A percentile compares a stretch with the other conserved stretches of the same genome.
phyloP scores from a whole-genome alignment of 1,140 invertebrate species.

The Tetranychus cinnabarinus region DNA sequence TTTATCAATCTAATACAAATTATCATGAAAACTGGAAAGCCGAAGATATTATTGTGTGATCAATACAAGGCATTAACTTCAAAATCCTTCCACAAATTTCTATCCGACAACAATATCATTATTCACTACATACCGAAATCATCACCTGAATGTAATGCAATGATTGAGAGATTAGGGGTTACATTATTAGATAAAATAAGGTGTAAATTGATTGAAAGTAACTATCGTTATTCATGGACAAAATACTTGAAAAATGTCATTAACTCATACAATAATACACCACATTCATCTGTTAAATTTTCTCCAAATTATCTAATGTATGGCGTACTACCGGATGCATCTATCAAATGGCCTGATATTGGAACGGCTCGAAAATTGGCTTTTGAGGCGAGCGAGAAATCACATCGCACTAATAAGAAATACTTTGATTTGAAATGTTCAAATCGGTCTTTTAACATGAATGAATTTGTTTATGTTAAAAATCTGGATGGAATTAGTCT shows the following conservation, averaged over 20 bases:
- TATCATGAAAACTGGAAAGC: neutral
- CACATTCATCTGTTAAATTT: neutral
- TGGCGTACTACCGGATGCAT: neutral
- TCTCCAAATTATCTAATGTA: neutral
- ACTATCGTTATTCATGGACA: neutral
- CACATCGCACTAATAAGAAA: neutral
- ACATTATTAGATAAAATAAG: neutral
- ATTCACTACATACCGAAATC: neutral
- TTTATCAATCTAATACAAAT: neutral
- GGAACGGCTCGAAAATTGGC: neutral
- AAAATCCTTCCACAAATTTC: neutral
- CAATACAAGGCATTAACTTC: neutral
- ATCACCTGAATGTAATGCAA: neutral
- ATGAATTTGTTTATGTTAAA: neutral
- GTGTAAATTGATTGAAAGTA: neutral
- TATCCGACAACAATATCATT: neutral
- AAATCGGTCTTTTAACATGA: neutral
- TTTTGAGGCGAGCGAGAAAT: neutral
- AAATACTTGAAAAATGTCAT: neutral
- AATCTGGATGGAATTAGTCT: too few relatives aligned
- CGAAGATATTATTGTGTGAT: neutral
- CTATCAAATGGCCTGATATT: neutral
- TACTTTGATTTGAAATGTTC: neutral
- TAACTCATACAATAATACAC: neutral
- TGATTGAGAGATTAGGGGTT: neutral